Conservation (phyloP, 2,797 vertebrate genomes). For the Tolypeutes matacus region DNA sequence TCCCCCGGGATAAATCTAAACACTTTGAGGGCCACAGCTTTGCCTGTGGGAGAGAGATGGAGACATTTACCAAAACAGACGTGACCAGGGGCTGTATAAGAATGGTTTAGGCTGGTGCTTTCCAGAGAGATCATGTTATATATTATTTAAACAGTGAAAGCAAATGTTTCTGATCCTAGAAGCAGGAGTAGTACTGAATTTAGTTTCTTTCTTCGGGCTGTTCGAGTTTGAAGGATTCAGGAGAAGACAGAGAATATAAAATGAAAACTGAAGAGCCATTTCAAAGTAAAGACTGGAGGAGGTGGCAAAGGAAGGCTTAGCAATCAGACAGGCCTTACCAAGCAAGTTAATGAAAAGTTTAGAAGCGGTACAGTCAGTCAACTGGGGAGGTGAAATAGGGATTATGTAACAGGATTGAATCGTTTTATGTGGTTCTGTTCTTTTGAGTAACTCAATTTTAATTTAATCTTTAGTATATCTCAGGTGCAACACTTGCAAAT, state of each 20-base stretch:
- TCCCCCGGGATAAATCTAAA: background rate
- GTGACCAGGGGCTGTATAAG: background rate
- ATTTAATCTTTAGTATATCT: constrained; percentile 19
- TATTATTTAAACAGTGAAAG: constrained; percentile 46
- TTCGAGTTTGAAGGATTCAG: constrained; percentile 11
- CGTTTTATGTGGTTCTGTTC: background rate
- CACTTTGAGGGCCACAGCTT: background rate
- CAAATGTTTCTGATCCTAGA: constrained; percentile 10
- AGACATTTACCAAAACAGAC: background rate
- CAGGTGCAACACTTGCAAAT: background rate
- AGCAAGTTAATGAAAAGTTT: background rate
- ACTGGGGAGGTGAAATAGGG: background rate
- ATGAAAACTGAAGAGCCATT: constrained; percentile 23
- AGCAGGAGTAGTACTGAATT: background rate
- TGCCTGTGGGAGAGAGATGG: background rate
- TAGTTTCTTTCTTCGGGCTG: constrained; percentile 5
- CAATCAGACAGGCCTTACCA: background rate
- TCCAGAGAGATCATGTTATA: background rate
- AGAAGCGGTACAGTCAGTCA: background rate
- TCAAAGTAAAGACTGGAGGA: constrained; percentile 15
- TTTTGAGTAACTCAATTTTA: constrained; percentile 7
- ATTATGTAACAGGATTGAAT: background rate
- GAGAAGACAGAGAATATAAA: constrained; percentile 44
- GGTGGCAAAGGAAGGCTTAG: background rate
- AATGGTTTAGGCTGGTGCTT: background rate